Evolutionary conservation across 2,113 vertebrate genomes (phyloP).

Genomic region (Pelodiscus sinensis): DNA sequence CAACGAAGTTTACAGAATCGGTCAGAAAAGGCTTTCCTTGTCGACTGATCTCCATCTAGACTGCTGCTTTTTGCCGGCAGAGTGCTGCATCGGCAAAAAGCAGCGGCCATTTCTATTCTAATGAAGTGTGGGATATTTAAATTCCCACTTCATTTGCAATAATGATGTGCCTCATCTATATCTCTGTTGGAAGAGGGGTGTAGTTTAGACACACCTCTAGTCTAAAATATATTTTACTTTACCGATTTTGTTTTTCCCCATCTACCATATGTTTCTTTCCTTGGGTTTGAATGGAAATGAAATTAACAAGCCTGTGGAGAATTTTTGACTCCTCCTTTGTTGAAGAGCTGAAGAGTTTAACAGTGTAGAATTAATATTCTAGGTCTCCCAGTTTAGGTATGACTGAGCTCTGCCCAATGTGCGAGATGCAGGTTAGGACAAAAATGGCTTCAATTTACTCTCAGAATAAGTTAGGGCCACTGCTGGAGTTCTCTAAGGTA

Average conservation of each 20-base stretch:
- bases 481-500: not conserved
- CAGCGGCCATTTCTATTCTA: too few relatives aligned
- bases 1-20: too few relatives aligned
- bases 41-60: too few relatives aligned
- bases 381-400: not conserved
- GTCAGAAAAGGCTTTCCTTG: too few relatives aligned
- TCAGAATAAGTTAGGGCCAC: not conserved
- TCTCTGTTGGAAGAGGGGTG: too few relatives aligned
- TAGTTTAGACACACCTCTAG: not conserved
- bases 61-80: too few relatives aligned
- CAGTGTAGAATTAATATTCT: rapidly evolving
- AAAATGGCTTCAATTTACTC: not conserved
- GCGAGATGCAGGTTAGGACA: not conserved
- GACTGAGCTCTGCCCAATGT: not conserved
- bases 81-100: too few relatives aligned
- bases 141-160: too few relatives aligned
- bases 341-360: not conserved
- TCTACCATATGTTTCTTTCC: not conserved
- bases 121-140: too few relatives aligned
- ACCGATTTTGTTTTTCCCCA: not conserved
- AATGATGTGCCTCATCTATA: too few relatives aligned
- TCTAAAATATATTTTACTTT: not conserved
- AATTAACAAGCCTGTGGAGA: not conserved
- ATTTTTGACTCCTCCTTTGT: not conserved
- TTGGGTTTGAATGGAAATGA: not conserved